Evolutionary conservation across 2,113 vertebrate genomes (phyloP).

Genomic region (Cynoglossus semilaevis): DNA sequence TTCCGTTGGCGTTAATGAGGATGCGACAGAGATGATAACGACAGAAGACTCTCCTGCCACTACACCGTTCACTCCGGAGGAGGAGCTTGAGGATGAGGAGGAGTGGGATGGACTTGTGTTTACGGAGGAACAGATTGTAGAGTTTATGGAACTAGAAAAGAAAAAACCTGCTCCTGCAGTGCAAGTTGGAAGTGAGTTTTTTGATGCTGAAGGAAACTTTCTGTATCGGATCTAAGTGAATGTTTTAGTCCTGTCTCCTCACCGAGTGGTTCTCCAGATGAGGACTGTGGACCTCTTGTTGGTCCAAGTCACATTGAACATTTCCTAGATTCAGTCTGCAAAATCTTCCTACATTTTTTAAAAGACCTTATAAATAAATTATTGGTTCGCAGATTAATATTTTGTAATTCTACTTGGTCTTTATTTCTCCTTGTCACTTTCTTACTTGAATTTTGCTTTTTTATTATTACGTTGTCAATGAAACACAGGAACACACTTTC

Average conservation of each 20-base stretch:
- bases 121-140: conserved; percentile 58
- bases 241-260: neutral
- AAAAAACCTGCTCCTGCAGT: conserved; percentile 46
- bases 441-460: no score
- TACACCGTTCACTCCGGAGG: neutral
- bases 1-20: conserved; percentile 5
- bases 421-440: no score
- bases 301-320: no score
- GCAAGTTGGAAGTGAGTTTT: conserved; percentile 78
- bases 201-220: conserved; percentile 81
- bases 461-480: no score
- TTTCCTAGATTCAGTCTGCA: no score
- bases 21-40: neutral
- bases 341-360: no score
- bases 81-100: conserved; percentile 30
- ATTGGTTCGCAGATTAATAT: no score
- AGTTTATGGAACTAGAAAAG: conserved; percentile 27
- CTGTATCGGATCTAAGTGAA: conserved; percentile 78
- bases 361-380: no score
- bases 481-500: no score
- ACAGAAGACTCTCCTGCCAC: neutral
- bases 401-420: no score
- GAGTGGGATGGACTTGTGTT: conserved; percentile 60
- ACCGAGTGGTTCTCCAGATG: no score
- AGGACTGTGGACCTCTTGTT: no score